These are phyloP conservation scores for Pungitius pungitius DNA, from an alignment of 2,113 vertebrate genomes.

Conservation along the genomic window DNA sequence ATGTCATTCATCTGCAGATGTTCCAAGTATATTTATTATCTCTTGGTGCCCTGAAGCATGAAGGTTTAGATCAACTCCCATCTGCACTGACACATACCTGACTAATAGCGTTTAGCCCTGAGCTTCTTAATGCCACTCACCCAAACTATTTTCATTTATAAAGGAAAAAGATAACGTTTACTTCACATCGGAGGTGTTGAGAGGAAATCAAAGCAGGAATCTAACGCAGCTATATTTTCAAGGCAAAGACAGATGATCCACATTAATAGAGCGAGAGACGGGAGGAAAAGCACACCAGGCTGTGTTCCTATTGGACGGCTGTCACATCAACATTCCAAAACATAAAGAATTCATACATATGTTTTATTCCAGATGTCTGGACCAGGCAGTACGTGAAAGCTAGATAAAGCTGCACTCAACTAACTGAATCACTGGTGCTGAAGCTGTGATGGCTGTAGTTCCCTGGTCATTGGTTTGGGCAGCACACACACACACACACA, in stretches of 20 bases:
- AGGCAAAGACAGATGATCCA: neutral
- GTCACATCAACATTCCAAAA: neutral
- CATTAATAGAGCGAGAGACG: neutral
- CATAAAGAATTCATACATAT: slow-evolving; percentile 12
- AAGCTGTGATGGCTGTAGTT: too few species aligned
- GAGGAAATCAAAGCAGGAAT: neutral
- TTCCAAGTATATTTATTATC: neutral
- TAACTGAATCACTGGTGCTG: too few species aligned
- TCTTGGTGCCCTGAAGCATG: neutral
- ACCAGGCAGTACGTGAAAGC: too few species aligned
- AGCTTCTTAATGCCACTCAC: slow-evolving; percentile 27
- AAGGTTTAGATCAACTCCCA: neutral
- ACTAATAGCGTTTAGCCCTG: slow-evolving; percentile 27
- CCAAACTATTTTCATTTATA: neutral
- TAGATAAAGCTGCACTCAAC: too few species aligned
- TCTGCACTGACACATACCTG: slow-evolving; percentile 20
- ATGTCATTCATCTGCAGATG: neutral
- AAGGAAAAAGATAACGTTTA: slow-evolving; percentile 5
- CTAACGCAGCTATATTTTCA: neutral
- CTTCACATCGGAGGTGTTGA: neutral
- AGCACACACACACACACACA: too few species aligned
- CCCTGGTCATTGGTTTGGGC: too few species aligned
- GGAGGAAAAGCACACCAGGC: neutral
- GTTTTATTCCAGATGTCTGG: neutral
- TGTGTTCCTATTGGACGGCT: neutral